phyloP scores from a whole-genome alignment of 2,113 vertebrate genomes.

The Elanus axillaris region DNA sequence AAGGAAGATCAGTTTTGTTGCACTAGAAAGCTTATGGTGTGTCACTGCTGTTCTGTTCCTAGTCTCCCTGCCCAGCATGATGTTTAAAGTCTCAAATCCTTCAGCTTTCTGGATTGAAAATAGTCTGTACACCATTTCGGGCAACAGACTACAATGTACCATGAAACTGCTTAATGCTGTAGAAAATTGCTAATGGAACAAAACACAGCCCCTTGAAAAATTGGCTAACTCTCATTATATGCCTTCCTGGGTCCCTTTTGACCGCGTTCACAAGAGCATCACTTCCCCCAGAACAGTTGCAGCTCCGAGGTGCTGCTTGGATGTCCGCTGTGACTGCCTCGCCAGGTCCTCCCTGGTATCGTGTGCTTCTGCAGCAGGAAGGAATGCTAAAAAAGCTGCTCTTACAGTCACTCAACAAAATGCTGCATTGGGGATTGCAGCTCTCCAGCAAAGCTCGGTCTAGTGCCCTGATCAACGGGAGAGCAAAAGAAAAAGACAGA shows the following conservation, averaged over 20 bases:
- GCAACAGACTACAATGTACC: background rate
- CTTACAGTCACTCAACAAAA: background rate
- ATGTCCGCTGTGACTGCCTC: background rate
- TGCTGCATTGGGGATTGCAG: background rate
- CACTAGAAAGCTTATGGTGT: background rate
- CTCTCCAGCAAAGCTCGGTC: background rate
- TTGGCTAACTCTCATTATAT: background rate
- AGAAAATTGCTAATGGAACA: constrained; percentile 54
- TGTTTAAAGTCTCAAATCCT: background rate
- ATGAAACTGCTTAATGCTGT: constrained; percentile 54
- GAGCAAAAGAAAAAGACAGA: background rate
- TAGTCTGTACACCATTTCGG: background rate
- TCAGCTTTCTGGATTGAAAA: background rate
- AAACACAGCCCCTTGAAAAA: constrained; percentile 47
- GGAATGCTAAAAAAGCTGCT: background rate
- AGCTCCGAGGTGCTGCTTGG: background rate
- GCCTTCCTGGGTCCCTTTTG: background rate
- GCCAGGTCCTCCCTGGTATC: background rate
- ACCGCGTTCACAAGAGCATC: background rate
- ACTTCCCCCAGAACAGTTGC: background rate
- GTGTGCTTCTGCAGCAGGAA: background rate
- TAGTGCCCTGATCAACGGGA: background rate
- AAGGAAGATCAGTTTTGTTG: background rate
- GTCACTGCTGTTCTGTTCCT: background rate
- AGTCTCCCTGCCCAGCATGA: background rate